These are phyloP conservation scores for Apis dorsata DNA, from an alignment of 1,140 invertebrate genomes.

Conservation along the genomic window DNA sequence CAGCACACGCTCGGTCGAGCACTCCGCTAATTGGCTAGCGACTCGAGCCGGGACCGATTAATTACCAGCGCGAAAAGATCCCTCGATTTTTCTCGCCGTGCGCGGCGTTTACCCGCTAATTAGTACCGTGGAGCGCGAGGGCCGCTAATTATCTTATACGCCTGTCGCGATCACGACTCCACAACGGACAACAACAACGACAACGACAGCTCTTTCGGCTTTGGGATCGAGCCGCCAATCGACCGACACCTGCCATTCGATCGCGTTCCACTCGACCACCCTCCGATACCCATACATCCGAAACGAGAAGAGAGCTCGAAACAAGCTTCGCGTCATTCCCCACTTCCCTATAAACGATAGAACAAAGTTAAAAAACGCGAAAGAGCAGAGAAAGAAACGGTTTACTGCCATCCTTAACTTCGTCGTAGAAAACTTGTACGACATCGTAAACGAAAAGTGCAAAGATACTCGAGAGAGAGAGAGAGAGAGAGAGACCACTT, in stretches of 20 bases:
- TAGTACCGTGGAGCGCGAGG: constrained; percentile 42
- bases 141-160: neutral
- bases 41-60: constrained; percentile 42
- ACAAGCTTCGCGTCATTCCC: neutral
- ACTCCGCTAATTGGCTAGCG: constrained; percentile 43
- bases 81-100: constrained; percentile 40
- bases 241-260: neutral
- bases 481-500: constrained; percentile 1
- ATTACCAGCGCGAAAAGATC: constrained; percentile 42
- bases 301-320: no score
- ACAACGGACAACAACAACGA: no score
- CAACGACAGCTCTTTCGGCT: neutral
- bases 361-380: neutral
- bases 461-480: neutral
- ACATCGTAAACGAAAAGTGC: constrained; percentile 11
- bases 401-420: neutral
- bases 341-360: neutral
- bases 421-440: neutral
- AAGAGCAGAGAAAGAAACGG: neutral
- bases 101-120: constrained; percentile 55
- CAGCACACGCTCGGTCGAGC: constrained; percentile 12
- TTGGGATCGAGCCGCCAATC: neutral
- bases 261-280: neutral
- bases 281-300: neutral
- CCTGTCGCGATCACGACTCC: constrained; percentile 5